Base-by-base conservation (phyloP, 2,888 invertebrate species). In the Perizoma flavofasciatum region DNA sequence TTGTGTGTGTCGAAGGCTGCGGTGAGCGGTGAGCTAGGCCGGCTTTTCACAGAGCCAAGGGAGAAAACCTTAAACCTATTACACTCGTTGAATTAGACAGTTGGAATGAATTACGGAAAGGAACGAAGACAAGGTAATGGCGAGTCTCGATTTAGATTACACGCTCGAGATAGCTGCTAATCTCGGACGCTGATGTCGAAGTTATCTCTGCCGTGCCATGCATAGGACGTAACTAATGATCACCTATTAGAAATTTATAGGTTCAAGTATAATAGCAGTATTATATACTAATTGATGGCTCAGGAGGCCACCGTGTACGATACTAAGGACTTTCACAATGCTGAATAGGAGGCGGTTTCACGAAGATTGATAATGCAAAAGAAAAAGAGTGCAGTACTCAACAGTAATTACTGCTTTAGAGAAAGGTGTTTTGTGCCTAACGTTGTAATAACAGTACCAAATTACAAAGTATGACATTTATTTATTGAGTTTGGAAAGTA, bases 381-480 rank as follows among this genome's bases (percentile, higher is more conserved):
- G 76, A 85, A 85, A 84, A 83, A 81, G 73, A 84, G 77, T 82
- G 77, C 79, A 79, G 69, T 79, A 77, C 77, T 51, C 75, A 72
- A 72, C 65, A 76, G 81, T 87, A 86, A 88, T 89, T 87, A 87
- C 78, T 73, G 73, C 61, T 75, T 77, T 69, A 83, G 85, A 80
- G 85, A 87, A 84, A 86, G 82, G 83, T 75, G 81, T 83, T 79
- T 83, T 79, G 74, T 80, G 72, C 75, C 76, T 78, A 77, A 77
- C 81, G 78, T 81, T 75, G 78, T 84, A 86, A 86, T 82, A 82
- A 81, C 81, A 79, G 77, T 75, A 71, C 77, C 75, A 85, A 82
- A 85, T 86, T 81, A 82, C 83, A 80, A 81, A 83, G 80, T 83
- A 82, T 85, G 86, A 86, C 85, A 85, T 86, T 86, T 83, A 84